Conservation (phyloP, 2,888 invertebrate species). For the Parnassius apollo region DNA sequence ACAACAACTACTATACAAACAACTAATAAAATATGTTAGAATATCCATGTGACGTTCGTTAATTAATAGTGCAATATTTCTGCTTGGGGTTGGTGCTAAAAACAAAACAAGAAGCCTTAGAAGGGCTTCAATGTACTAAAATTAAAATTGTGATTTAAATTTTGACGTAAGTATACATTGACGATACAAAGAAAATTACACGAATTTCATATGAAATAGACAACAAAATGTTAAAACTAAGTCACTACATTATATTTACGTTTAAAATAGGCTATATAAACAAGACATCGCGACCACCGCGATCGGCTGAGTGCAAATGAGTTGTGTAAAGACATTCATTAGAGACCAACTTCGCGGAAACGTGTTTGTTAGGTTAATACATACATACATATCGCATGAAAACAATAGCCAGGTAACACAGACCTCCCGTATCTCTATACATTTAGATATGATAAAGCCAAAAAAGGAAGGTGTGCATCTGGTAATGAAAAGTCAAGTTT, state of each 20-base stretch:
- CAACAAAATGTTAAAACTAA: slow-evolving; percentile 28
- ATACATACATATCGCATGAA: slow-evolving; percentile 42
- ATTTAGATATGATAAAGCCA: background rate
- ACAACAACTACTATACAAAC: no score
- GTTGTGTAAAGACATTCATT: slow-evolving; percentile 58
- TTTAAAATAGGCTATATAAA: slow-evolving; percentile 37
- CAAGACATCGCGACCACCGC: slow-evolving; percentile 40
- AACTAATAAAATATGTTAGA: no score
- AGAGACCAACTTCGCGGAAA: slow-evolving; percentile 52
- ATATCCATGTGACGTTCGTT: no score
- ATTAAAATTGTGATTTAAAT: no score
- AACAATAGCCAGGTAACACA: slow-evolving; percentile 38
- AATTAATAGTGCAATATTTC: no score
- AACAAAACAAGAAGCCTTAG: no score
- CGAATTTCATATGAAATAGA: slow-evolving; percentile 26
- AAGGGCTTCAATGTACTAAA: no score
- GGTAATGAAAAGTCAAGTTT: slow-evolving; percentile 33
- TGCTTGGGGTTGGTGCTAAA: no score
- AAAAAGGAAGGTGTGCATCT: slow-evolving; percentile 14
- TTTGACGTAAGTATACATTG: no score
- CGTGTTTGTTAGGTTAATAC: slow-evolving; percentile 55
- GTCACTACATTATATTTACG: slow-evolving; percentile 21
- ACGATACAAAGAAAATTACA: background rate
- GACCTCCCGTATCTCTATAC: slow-evolving; percentile 36
- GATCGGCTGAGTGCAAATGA: slow-evolving; percentile 51